Percentiles rank a stretch among this genome's conserved stretches.
These are phyloP conservation scores for Laterallus jamaicensis DNA, from an alignment of 2,113 vertebrate genomes.

Conservation along the genomic window DNA sequence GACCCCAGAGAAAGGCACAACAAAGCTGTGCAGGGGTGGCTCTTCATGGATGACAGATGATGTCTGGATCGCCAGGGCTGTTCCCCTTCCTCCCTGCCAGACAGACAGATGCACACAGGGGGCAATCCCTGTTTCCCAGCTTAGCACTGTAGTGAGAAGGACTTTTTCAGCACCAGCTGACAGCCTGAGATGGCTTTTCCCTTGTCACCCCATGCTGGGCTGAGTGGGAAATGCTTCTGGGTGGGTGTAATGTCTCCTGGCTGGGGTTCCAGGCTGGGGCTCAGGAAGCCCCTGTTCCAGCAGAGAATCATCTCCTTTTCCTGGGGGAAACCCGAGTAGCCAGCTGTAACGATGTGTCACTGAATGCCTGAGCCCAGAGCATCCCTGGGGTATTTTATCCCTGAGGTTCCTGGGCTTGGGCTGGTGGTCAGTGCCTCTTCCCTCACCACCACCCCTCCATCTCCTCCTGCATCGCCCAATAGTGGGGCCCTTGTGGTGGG, in stretches of 20 bases:
- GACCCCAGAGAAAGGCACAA: neutral
- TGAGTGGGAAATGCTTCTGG: neutral
- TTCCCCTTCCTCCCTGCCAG: neutral
- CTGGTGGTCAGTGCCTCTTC: neutral
- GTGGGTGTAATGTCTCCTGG: neutral
- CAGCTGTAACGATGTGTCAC: conserved; percentile 23
- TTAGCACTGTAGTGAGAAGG: neutral
- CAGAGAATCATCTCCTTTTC: conserved; percentile 29
- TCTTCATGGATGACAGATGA: fast-evolving
- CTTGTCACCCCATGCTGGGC: neutral
- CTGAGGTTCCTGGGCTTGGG: neutral
- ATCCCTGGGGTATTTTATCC: conserved; percentile 18
- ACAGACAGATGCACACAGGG: neutral
- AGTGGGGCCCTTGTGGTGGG: neutral
- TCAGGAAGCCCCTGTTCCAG: neutral
- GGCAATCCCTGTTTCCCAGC: neutral
- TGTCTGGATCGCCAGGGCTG: neutral
- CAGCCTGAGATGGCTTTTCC: neutral
- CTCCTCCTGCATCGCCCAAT: neutral
- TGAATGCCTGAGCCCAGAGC: neutral
- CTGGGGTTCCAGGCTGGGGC: neutral
- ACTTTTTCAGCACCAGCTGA: neutral
- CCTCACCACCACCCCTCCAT: fast-evolving
- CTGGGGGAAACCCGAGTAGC: conserved; percentile 52
- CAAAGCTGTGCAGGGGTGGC: neutral